These are phyloP conservation scores for Operophtera brumata DNA, from an alignment of 2,888 invertebrate genomes.

Conservation along the genomic window DNA sequence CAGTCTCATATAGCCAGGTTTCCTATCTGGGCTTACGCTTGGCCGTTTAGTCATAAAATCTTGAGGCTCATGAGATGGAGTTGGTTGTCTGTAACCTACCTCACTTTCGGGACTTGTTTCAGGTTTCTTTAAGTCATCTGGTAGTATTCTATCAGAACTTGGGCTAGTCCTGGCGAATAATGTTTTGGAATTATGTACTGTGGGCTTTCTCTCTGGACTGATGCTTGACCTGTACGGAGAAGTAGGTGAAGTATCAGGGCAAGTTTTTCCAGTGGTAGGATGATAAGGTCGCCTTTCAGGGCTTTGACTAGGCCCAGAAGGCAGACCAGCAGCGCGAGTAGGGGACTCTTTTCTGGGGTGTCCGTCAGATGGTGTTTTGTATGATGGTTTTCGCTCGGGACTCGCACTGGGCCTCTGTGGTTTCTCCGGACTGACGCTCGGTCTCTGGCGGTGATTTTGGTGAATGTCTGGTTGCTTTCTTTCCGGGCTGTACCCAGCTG, in stretches of 20 bases:
- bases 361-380: slow-evolving; percentile 24
- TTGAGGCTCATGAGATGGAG: slow-evolving; percentile 12
- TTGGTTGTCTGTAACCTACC: slow-evolving; percentile 24
- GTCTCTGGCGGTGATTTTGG: slow-evolving; percentile 43
- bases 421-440: slow-evolving; percentile 62
- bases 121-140: slow-evolving; percentile 14
- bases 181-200: slow-evolving; percentile 8
- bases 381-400: slow-evolving; percentile 43
- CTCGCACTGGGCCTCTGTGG: slow-evolving; percentile 45
- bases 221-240: slow-evolving; percentile 12
- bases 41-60: slow-evolving; percentile 19
- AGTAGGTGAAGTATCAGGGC: slow-evolving; percentile 6
- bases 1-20: slow-evolving; percentile 58
- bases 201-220: slow-evolving; percentile 22
- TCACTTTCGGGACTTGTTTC: slow-evolving; percentile 38
- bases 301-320: slow-evolving; percentile 38
- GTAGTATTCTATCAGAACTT: slow-evolving; percentile 44
- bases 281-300: slow-evolving; percentile 39
- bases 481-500: slow-evolving; percentile 55
- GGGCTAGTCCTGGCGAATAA: slow-evolving; percentile 32
- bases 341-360: slow-evolving; percentile 28
- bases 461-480: slow-evolving; percentile 46
- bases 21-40: slow-evolving; percentile 44
- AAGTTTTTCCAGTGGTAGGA: slow-evolving; percentile 19
- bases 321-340: slow-evolving; percentile 20